Conservation (phyloP, 1,140 invertebrate genomes). For the Drosophila quadrilineata region DNA sequence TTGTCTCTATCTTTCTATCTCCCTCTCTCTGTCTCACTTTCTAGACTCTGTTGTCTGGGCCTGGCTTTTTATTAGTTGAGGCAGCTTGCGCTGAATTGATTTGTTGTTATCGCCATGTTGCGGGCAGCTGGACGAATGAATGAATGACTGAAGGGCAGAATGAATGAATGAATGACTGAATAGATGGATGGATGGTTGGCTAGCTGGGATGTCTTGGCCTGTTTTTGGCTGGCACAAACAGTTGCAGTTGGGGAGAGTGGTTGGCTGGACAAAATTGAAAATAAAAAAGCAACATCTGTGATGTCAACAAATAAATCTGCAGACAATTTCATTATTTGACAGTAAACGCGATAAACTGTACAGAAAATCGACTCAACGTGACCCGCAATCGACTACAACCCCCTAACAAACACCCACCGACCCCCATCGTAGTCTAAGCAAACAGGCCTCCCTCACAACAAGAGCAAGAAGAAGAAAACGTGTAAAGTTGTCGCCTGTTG, state of each 20-base stretch:
- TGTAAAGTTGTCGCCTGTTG: conserved; percentile 39
- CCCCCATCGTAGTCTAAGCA: too few relatives aligned
- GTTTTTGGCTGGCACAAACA: too few relatives aligned
- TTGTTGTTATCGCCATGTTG: conserved; percentile 78
- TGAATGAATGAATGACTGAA: conserved; percentile 8
- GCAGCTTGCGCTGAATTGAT: conserved; percentile 77
- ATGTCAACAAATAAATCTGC: conserved; percentile 79
- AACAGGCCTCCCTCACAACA: neutral
- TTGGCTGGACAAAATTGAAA: conserved; percentile 79
- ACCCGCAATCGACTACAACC: conserved; percentile 21
- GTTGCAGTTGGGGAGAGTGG: conserved; percentile 37
- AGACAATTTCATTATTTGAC: conserved; percentile 79
- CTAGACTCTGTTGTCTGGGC: too few relatives aligned
- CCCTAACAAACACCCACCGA: too few relatives aligned
- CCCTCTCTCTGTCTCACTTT: too few relatives aligned
- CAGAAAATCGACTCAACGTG: conserved; percentile 56
- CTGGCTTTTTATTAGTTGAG: conserved; percentile 75
- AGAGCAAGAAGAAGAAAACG: conserved; percentile 24
- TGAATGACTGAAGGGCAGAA: neutral
- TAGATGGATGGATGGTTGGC: conserved; percentile 8
- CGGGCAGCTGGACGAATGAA: conserved; percentile 54
- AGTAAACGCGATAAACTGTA: conserved; percentile 79
- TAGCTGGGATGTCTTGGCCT: too few relatives aligned
- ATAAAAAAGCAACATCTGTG: conserved; percentile 78
- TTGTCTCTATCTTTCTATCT: neutral